Conservation (phyloP, 1,140 invertebrate species). For the Aricia agestis region DNA sequence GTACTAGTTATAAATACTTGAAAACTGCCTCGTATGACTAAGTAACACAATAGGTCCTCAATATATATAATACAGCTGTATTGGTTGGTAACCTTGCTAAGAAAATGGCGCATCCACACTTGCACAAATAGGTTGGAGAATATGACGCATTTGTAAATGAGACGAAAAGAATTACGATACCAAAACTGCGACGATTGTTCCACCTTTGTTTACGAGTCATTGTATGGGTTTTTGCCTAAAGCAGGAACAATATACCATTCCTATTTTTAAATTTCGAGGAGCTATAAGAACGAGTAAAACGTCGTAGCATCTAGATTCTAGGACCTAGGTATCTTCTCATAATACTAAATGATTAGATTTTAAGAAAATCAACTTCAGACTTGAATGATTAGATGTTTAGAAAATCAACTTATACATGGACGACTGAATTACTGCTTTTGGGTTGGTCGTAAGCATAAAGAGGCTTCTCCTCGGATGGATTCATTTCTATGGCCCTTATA, state of each 20-base stretch:
- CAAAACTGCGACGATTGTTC: not conserved
- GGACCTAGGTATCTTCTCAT: too few species aligned
- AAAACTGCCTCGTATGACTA: not conserved
- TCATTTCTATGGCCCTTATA: not conserved
- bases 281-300: too few species aligned
- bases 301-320: not conserved
- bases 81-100: conserved; percentile 21
- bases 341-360: too few species aligned
- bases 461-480: too few species aligned
- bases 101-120: conserved; percentile 28
- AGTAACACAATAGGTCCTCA: conserved; percentile 11
- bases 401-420: too few species aligned
- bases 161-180: not conserved
- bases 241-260: not conserved
- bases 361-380: too few species aligned
- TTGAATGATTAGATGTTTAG: too few species aligned
- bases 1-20: not conserved
- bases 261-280: not conserved
- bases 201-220: not conserved
- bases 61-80: conserved; percentile 14
- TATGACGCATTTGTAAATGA: not conserved
- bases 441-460: too few species aligned
- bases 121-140: conserved; percentile 23
- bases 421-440: too few species aligned
- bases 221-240: not conserved